Percentiles rank a stretch among this genome's conserved stretches.
Conservation (phyloP, 2,113 vertebrate genomes). For the Redunca redunca region DNA sequence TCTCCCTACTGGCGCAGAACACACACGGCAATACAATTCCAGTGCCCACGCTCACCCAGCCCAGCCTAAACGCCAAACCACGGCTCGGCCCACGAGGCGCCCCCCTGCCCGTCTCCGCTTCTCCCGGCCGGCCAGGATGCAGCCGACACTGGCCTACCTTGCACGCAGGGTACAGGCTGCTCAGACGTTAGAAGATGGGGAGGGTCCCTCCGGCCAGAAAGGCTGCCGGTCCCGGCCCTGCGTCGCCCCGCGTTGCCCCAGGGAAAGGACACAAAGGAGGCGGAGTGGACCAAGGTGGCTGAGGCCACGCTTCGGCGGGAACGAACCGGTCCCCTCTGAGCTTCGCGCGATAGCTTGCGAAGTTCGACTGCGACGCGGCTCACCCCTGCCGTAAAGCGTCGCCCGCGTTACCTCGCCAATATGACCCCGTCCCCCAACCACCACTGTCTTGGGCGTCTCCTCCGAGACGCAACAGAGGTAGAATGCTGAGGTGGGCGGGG, state of each 20-base stretch:
- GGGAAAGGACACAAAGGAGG: neutral
- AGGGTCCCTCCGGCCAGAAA: neutral
- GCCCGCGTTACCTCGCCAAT: neutral
- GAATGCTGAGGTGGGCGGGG: neutral
- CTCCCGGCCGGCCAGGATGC: neutral
- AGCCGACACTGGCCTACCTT: neutral
- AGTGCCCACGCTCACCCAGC: neutral
- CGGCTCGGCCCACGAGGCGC: neutral
- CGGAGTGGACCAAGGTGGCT: neutral
- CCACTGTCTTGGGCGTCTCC: too few species aligned
- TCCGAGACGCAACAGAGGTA: neutral
- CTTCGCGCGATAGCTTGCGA: rapidly evolving
- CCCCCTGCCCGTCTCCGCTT: neutral
- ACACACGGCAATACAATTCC: neutral
- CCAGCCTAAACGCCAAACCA: neutral
- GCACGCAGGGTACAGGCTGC: neutral
- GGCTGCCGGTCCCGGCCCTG: neutral
- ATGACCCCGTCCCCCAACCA: too few species aligned
- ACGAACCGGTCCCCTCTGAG: rapidly evolving
- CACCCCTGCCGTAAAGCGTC: neutral
- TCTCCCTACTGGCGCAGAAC: neutral
- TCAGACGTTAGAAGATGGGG: neutral
- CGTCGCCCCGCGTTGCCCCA: neutral
- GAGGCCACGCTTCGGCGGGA: rapidly evolving
- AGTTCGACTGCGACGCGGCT: neutral